phyloP scores from a whole-genome alignment of 1,140 invertebrate genomes.

The Pseudomyrmex cubaensis region DNA sequence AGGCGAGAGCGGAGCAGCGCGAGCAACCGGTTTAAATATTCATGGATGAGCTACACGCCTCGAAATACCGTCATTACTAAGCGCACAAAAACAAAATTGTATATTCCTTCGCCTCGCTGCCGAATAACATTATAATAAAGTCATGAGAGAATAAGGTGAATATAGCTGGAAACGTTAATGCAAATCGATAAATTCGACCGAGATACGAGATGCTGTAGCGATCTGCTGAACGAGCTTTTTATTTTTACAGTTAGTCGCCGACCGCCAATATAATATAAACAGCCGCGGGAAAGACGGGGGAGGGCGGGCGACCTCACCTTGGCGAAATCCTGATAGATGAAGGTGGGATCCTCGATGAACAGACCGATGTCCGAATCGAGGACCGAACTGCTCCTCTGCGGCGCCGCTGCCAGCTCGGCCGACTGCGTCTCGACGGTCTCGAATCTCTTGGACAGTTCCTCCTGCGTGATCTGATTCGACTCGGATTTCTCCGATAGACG shows the following conservation, averaged over 20 bases:
- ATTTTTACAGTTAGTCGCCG: not conserved
- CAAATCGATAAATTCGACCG: no score
- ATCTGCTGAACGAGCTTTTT: no score
- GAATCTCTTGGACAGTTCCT: constrained; percentile 91
- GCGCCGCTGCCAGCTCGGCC: constrained; percentile 88
- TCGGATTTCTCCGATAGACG: constrained; percentile 90
- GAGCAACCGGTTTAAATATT: constrained; percentile 63
- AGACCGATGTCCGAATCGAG: constrained; percentile 88
- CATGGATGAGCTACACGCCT: constrained; percentile 58
- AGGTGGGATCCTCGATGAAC: constrained; percentile 92
- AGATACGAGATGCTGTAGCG: no score
- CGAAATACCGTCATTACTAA: constrained; percentile 56
- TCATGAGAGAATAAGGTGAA: no score
- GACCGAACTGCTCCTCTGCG: constrained; percentile 81
- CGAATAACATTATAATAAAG: not conserved
- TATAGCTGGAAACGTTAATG: no score
- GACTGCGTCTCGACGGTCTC: constrained; percentile 91
- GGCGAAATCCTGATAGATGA: constrained; percentile 94
- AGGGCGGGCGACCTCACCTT: constrained; percentile 85
- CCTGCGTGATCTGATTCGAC: constrained; percentile 88
- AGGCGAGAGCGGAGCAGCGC: constrained; percentile 31
- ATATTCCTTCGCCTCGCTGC: not conserved
- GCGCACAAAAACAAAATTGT: constrained; percentile 12
- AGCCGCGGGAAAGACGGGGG: not conserved
- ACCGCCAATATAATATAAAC: not conserved